phyloP scores from a whole-genome alignment of 2,888 invertebrate species.

The Schizaphis graminum region DNA sequence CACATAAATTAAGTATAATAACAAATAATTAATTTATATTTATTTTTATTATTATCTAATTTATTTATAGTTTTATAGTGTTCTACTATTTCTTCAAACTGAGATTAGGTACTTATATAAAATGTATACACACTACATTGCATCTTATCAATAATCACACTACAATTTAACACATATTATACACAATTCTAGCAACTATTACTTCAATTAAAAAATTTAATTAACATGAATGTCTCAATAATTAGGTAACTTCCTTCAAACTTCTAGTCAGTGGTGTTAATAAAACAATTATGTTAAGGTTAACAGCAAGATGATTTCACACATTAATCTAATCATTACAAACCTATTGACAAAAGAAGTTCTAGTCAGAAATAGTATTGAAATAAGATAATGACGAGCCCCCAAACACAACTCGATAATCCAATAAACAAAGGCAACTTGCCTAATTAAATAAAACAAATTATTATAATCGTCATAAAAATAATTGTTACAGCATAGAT shows the following conservation, averaged over 20 bases:
- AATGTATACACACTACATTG: conserved; percentile 28
- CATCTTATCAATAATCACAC: conserved; percentile 43
- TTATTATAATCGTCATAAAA: conserved; percentile 68
- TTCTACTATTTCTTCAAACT: not conserved
- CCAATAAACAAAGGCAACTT: conserved; percentile 86
- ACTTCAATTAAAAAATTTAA: conserved; percentile 7
- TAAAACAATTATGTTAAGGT: conserved; percentile 51
- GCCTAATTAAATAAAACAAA: conserved; percentile 70
- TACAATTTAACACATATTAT: conserved; percentile 28
- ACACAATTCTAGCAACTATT: conserved; percentile 6
- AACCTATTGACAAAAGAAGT: conserved; percentile 62
- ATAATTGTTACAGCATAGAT: conserved; percentile 57
- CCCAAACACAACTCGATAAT: conserved; percentile 91
- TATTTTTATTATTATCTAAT: not conserved
- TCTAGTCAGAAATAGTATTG: conserved; percentile 78
- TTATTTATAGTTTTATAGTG: not conserved
- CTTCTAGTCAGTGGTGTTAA: conserved; percentile 43
- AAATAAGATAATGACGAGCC: conserved; percentile 82
- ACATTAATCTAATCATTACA: conserved; percentile 56
- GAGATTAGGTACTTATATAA: not conserved
- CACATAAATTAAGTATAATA: not conserved
- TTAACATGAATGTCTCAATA: not conserved
- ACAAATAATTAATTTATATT: not conserved
- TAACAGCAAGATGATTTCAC: conserved; percentile 52
- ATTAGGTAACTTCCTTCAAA: conserved; percentile 43